Percentiles rank a stretch among this genome's conserved stretches.
Conservation (phyloP, 2,797 vertebrate species). For the Parotocinclus haroldoi region DNA sequence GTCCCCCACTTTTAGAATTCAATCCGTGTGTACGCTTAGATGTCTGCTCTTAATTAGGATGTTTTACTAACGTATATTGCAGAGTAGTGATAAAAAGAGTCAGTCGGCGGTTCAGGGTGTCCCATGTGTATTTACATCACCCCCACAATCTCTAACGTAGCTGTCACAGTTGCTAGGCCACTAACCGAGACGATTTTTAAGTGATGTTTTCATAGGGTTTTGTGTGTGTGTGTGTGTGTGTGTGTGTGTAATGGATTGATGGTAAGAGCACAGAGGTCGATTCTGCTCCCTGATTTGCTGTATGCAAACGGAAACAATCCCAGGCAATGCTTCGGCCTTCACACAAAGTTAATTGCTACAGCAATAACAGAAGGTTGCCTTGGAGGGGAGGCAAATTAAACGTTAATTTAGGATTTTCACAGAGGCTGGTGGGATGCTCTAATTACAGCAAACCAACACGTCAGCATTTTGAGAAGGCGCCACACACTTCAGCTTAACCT, state of each 20-base stretch:
- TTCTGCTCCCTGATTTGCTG: slow-evolving; percentile 62
- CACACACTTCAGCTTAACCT: slow-evolving; percentile 54
- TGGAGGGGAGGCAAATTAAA: slow-evolving; percentile 68
- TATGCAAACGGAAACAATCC: slow-evolving; percentile 77
- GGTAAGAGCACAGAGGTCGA: slow-evolving; percentile 47
- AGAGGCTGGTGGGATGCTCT: slow-evolving; percentile 69
- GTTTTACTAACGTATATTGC: too few relatives aligned
- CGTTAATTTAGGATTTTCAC: slow-evolving; percentile 71
- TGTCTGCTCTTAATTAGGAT: background rate
- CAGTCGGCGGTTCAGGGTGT: slow-evolving; percentile 1
- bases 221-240: slow-evolving; percentile 18
- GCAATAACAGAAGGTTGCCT: slow-evolving; percentile 68
- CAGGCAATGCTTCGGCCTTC: slow-evolving; percentile 71
- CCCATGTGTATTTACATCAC: slow-evolving; percentile 14
- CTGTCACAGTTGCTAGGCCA: slow-evolving; percentile 55
- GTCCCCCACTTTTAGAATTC: too few relatives aligned
- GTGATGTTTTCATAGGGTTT: slow-evolving; percentile 17
- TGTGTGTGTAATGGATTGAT: slow-evolving; percentile 29
- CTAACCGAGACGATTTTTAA: slow-evolving; percentile 49
- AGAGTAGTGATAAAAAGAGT: slow-evolving; percentile 27
- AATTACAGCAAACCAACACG: slow-evolving; percentile 74
- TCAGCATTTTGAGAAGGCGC: slow-evolving; percentile 66
- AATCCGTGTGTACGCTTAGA: background rate
- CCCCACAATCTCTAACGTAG: slow-evolving; percentile 17
- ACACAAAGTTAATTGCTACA: slow-evolving; percentile 69